Percentiles rank a stretch among this genome's conserved stretches.
Conservation (phyloP, 1,140 invertebrate species). For the Homalodisca vitripennis region DNA sequence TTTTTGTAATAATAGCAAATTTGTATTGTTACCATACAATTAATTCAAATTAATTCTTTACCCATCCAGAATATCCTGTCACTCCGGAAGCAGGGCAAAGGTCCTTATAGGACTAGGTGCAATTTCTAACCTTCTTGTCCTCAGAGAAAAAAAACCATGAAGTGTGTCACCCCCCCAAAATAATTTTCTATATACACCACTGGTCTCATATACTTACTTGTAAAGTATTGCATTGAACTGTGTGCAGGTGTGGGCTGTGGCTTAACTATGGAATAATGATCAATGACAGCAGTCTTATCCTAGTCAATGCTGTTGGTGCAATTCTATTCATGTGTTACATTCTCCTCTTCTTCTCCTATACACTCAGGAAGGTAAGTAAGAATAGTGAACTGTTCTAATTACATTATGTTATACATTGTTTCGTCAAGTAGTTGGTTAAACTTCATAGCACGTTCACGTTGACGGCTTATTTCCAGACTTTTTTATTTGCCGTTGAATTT, state of each 20-base stretch:
- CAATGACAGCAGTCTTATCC: conserved; percentile 60
- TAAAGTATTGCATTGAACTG: neutral
- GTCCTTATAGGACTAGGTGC: neutral
- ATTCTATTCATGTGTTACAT: conserved; percentile 63
- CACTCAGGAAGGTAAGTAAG: conserved; percentile 56
- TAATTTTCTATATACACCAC: too few species aligned
- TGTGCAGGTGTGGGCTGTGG: conserved; percentile 62
- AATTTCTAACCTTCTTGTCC: neutral
- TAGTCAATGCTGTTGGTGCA: conserved; percentile 68
- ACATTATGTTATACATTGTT: too few species aligned
- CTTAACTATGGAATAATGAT: conserved; percentile 66
- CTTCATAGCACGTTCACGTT: too few species aligned
- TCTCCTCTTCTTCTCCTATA: conserved; percentile 60
- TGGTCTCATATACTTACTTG: neutral
- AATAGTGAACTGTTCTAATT: conserved; percentile 3
- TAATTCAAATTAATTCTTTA: neutral
- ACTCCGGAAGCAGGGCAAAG: neutral
- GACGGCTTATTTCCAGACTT: too few species aligned
- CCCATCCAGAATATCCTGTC: neutral
- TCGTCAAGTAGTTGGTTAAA: too few species aligned
- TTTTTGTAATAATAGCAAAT: too few species aligned
- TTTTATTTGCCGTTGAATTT: too few species aligned
- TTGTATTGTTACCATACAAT: too few species aligned
- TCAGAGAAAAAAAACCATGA: neutral
- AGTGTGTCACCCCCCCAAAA: neutral